Evolutionary conservation across 2,888 invertebrate genomes (phyloP).

Genomic region (Hirtodrosophila cameraria): DNA sequence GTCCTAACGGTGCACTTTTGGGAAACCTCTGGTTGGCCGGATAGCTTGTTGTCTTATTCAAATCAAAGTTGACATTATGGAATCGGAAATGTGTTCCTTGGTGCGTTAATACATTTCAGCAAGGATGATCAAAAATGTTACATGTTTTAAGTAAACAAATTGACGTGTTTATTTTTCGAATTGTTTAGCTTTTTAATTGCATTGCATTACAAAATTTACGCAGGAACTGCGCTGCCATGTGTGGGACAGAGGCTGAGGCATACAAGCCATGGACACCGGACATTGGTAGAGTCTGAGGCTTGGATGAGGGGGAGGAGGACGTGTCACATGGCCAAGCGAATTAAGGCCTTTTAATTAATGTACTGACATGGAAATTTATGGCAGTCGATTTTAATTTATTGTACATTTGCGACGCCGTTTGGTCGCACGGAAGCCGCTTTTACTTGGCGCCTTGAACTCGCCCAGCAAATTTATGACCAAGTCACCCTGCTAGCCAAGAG

Average conservation of each 20-base stretch:
- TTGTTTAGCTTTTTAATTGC: constrained; percentile 59
- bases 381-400: constrained; percentile 79
- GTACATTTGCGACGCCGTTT: constrained; percentile 55
- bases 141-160: too few relatives aligned
- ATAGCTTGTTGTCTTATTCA: too few relatives aligned
- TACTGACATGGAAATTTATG: constrained; percentile 80
- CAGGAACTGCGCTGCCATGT: constrained; percentile 9
- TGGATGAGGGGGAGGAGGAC: too few relatives aligned
- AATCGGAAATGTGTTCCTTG: too few relatives aligned
- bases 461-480: constrained; percentile 63
- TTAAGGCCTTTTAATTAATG: constrained; percentile 81
- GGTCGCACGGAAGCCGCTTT: constrained; percentile 27
- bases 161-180: constrained; percentile 15
- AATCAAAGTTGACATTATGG: too few relatives aligned
- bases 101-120: too few relatives aligned
- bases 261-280: constrained; percentile 35
- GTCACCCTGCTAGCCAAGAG: constrained; percentile 44
- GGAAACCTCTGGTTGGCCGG: too few relatives aligned
- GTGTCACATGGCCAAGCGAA: constrained; percentile 61
- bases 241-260: constrained; percentile 1
- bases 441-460: constrained; percentile 45
- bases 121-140: too few relatives aligned
- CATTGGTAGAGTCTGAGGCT: constrained; percentile 1
- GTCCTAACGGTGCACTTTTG: too few relatives aligned
- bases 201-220: constrained; percentile 54